Percentiles rank a stretch among this genome's conserved stretches.
These are phyloP conservation scores for Doryteuthis pealeii DNA, from an alignment of 1,140 invertebrate species.

Conservation along the genomic window DNA sequence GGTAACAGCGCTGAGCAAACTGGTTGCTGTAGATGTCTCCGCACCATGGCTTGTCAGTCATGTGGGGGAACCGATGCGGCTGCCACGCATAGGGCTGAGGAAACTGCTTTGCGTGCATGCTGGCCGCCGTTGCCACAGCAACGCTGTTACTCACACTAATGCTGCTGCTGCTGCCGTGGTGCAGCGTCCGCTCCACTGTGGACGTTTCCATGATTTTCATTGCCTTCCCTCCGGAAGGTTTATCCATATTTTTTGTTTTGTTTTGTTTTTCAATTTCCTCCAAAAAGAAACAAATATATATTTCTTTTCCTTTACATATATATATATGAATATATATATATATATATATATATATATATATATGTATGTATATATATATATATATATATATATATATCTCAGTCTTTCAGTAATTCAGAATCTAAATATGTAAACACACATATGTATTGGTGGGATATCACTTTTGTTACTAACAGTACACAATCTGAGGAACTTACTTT, in stretches of 20 bases:
- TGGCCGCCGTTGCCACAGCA: neutral
- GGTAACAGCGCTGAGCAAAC: neutral
- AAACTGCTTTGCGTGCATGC: conserved; percentile 2
- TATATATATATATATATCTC: no score
- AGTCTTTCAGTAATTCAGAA: no score
- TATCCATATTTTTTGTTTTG: neutral
- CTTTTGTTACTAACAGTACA: no score
- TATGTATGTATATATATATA: no score
- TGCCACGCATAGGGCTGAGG: neutral
- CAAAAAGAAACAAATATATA: no score
- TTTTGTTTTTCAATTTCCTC: no score
- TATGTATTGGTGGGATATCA: no score
- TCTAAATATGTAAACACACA: no score
- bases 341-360: no score
- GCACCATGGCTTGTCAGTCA: neutral
- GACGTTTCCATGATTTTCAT: neutral
- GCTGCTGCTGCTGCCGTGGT: neutral
- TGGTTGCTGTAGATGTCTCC: conserved; percentile 1
- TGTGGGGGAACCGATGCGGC: neutral
- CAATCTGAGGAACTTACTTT: no score
- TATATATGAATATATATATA: no score
- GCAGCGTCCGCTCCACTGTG: neutral
- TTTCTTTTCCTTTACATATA: no score
- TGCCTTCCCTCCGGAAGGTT: neutral
- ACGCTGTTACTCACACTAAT: neutral